phyloP scores from a whole-genome alignment of 1,140 invertebrate species.

The Lasioglossum baleicum region DNA sequence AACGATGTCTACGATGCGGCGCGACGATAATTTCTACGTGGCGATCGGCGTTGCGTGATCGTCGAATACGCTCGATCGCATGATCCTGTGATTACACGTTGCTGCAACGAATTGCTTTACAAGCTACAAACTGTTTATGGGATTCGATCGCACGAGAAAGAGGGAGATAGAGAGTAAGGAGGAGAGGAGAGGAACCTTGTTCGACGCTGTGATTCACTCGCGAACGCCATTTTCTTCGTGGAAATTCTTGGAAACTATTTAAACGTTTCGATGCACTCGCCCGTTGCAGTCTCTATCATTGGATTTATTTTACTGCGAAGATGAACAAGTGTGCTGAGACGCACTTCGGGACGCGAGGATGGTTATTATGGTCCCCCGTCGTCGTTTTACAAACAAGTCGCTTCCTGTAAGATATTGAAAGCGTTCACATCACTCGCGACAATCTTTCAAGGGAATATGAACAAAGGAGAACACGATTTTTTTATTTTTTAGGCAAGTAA shows the following conservation, averaged over 20 bases:
- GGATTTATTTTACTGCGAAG: too few species aligned
- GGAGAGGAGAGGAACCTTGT: not conserved
- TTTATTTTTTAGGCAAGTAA: too few species aligned
- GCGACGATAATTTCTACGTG: not conserved
- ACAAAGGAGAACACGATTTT: too few species aligned
- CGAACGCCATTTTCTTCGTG: not conserved
- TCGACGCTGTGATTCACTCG: not conserved
- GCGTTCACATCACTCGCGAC: too few species aligned
- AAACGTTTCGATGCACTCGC: not conserved
- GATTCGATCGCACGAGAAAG: not conserved
- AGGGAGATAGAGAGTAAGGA: too few species aligned
- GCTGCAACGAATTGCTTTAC: not conserved
- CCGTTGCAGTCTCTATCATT: too few species aligned
- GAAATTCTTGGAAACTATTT: not conserved
- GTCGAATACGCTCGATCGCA: not conserved
- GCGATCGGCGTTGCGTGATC: slow-evolving; percentile 5
- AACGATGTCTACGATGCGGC: not conserved
- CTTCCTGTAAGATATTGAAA: too few species aligned
- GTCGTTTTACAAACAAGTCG: too few species aligned
- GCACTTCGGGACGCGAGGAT: too few species aligned
- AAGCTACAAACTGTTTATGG: slow-evolving; percentile 8
- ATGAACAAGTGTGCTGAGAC: too few species aligned
- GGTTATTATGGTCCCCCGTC: too few species aligned
- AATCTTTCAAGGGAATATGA: too few species aligned
- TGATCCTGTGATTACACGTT: slow-evolving; percentile 22